Evolutionary conservation across 2,888 invertebrate species (phyloP), one percentile per base, ranked within the genome.

Genomic region (Heliconius erato): DNA sequence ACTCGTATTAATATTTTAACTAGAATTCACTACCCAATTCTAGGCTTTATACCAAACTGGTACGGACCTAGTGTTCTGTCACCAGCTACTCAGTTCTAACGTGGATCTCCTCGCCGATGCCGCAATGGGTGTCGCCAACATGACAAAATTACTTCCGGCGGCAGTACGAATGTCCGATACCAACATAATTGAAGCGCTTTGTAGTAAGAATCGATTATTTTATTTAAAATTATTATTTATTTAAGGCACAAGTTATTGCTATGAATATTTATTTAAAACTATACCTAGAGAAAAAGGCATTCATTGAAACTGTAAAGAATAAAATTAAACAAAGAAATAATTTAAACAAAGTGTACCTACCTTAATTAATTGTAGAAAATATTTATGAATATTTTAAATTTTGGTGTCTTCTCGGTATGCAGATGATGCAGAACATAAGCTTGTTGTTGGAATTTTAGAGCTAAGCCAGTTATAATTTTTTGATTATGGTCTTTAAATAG

Each of bases 131-230:
- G 95, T 95, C 0, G 94, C 95, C 83, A 95, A 95, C 86, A 96
- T 96, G 95, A 95, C 95, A 63, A 92, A 93, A 54, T 87, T 95
- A 1, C 83, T 95, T 44, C 92, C 94, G 0, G 91, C 95, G 0
- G 95, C 95, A 12, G 92, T 94, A 3, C 90, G 94, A 63, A 96
- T 96, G 95, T 93, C 92, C 0, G 95, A 95, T 78, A 94, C 95
- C 0, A 95, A 94, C 77, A 92, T 96, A 79, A 94, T 95, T 72
- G 95, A 96, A 84, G 93, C 94, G 0, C 87, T 96, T 3, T 93
- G 94, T 83, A 92, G 95, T 95, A 72, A 74, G 28, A 11, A 49
- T 49, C 2, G 28, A 19, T 54, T 16, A 40, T n/a, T 63, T 11
- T n/a, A 11, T n/a, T 63, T n/a, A 9, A 63, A 63, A n/a, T 23